These are phyloP conservation scores for Hippolais icterina DNA, from an alignment of 2,113 vertebrate species.

Conservation along the genomic window DNA sequence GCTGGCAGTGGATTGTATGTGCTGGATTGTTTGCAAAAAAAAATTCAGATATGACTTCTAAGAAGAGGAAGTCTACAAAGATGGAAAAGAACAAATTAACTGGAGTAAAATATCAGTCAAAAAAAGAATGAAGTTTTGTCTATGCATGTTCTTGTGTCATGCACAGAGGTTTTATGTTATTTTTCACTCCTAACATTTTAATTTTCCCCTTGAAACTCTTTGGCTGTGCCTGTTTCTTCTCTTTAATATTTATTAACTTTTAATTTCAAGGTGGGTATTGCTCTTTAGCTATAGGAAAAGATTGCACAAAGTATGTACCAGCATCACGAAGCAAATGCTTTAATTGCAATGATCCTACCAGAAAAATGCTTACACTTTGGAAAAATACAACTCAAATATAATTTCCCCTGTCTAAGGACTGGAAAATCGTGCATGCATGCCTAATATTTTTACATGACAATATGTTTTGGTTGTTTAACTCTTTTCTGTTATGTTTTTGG, in stretches of 20 bases:
- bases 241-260: neutral
- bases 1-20: neutral
- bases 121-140: neutral
- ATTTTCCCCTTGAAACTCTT: neutral
- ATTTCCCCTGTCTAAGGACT: neutral
- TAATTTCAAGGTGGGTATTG: neutral
- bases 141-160: neutral
- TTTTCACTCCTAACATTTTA: neutral
- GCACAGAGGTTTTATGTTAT: neutral
- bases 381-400: neutral
- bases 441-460: neutral
- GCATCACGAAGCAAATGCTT: neutral
- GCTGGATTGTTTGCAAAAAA: neutral
- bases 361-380: neutral
- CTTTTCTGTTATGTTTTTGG: neutral
- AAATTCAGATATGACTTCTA: conserved; percentile 3
- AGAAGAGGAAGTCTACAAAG: neutral
- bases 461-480: neutral
- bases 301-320: neutral
- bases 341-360: neutral
- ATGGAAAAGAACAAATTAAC: neutral
- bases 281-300: neutral
- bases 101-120: neutral
- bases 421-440: neutral
- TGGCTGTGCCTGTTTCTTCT: neutral